Conservation (phyloP, 2,797 vertebrate genomes). For the Molossus molossus region DNA sequence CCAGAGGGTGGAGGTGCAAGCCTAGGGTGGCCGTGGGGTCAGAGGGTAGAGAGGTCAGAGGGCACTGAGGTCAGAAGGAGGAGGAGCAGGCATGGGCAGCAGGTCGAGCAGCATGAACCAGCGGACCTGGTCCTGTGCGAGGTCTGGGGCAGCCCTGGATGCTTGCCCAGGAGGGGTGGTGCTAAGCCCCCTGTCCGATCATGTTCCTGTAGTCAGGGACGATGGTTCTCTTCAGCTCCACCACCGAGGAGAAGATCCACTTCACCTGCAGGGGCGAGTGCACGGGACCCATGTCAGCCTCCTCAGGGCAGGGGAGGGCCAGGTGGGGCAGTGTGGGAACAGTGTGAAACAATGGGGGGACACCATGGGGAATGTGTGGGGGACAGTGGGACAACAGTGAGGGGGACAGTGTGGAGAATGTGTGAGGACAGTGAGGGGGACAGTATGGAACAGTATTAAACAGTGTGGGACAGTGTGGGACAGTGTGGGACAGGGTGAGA, state of each 20-base stretch:
- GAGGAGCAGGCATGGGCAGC: background rate
- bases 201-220: constrained; percentile 81
- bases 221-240: constrained; percentile 70
- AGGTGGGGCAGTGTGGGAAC: accelerated
- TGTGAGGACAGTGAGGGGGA: background rate
- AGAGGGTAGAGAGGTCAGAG: background rate
- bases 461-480: background rate
- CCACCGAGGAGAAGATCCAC: constrained; percentile 82
- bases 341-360: background rate
- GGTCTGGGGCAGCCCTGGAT: accelerated
- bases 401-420: accelerated
- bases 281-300: background rate
- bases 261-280: constrained; percentile 77
- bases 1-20: background rate
- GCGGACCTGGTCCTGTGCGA: accelerated
- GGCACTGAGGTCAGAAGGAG: too few relatives aligned
- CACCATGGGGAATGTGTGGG: background rate
- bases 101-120: accelerated
- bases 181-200: constrained; percentile 64
- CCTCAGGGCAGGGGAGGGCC: background rate
- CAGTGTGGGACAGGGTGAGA: background rate
- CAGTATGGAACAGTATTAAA: background rate
- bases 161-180: accelerated
- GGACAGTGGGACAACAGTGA: accelerated
- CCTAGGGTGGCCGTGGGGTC: accelerated